Base-by-base conservation (phyloP, 2,113 vertebrate genomes). In the Syrrhaptes paradoxus region DNA sequence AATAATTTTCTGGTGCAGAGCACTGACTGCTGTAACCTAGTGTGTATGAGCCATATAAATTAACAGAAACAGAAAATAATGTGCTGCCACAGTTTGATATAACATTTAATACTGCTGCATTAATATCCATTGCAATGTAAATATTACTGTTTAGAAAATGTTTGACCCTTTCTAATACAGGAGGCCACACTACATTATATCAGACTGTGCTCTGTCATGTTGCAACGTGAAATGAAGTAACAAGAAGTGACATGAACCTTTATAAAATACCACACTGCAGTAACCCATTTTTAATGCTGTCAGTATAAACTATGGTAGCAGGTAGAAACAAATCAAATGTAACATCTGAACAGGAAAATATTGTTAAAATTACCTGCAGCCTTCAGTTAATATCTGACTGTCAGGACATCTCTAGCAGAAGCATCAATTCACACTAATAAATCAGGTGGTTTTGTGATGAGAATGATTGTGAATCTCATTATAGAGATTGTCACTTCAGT, bases 211-310 rank as follows among this genome's bases (percentile, higher is more conserved):
- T 93, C 86, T 96, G 90, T 95, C 90, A 43, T 41, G 72, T 73
- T 92, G 65, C 55, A 81, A 79, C 49, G 5, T 4, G 54, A 94
- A 78, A 76, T 82, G 87, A 90, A 89, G 85, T 97, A 97, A 96
- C 82, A 73, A 96, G 95, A 97, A 95, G 74, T 95, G 96, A 93
- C 95, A 78, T 22, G 85, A 96, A 95, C 93, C 95, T 95, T 97
- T 95, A 87, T 94, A 87, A 96, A 97, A 97, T 96, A 95, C 79
- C 92, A 96, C 86, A 76, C 73, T 85, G 96, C 90, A 82, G 85
- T 91, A 97, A 96, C 93, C 93, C 89, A 79, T 94, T 92, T 96
- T 96, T 95, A 97, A 94, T 81, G 88, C 94, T 96, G 95, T 95
- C 97, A 94, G 59, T 66, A 80, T 63, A 83, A 72, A 61, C 82